Evolutionary conservation across 23 tunicate genomes (phyloP).

Genomic region (Styela plicata): DNA sequence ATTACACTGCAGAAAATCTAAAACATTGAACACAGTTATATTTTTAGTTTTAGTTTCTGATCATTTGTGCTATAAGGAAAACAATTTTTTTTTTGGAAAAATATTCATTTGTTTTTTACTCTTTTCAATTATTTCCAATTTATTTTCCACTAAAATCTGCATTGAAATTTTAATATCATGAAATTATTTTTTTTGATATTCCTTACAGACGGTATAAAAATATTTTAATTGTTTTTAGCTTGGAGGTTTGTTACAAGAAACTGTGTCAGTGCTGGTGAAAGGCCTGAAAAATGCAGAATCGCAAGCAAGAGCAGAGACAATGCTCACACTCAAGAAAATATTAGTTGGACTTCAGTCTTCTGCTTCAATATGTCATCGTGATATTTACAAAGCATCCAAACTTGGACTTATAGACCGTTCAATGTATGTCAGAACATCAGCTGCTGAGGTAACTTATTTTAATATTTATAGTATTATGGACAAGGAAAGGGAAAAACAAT

Average conservation of each 20-base stretch:
- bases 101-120: too few species aligned
- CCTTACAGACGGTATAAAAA: too few species aligned
- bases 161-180: not conserved
- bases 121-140: too few species aligned
- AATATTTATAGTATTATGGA: too few species aligned
- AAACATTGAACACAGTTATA: too few species aligned
- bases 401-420: conserved; percentile 61
- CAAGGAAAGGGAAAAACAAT: too few species aligned
- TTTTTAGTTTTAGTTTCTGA: too few species aligned
- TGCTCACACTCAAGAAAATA: conserved; percentile 58
- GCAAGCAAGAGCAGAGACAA: conserved; percentile 86
- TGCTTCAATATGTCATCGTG: conserved; percentile 90
- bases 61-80: too few species aligned
- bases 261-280: conserved; percentile 74
- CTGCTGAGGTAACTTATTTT: conserved; percentile 64
- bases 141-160: too few species aligned
- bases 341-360: conserved; percentile 74
- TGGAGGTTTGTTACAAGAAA: conserved; percentile 74
- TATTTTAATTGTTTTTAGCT: conserved; percentile 32
- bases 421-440: conserved; percentile 70
- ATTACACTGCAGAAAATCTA: too few species aligned
- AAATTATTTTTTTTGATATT: not conserved
- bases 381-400: conserved; percentile 86
- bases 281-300: conserved; percentile 96
- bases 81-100: too few species aligned